Conservation (phyloP, 2,888 invertebrate species). For the Marronus borbonicus region DNA sequence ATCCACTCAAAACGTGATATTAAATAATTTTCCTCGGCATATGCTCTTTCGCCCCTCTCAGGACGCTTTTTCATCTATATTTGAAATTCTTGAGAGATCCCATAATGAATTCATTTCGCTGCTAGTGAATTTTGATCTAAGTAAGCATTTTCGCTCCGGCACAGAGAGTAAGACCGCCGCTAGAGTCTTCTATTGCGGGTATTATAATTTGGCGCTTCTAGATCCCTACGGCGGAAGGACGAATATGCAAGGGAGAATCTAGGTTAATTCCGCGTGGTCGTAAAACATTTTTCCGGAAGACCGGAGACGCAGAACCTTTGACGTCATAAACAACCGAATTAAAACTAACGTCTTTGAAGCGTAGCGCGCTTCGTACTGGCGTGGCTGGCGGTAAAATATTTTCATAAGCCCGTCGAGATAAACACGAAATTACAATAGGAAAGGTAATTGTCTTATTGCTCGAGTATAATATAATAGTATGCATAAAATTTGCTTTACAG, state of each 20-base stretch:
- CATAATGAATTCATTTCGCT: too few relatives aligned
- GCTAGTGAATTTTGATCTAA: too few relatives aligned
- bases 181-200: conserved; percentile 7
- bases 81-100: too few relatives aligned
- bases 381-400: not conserved
- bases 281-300: conserved; percentile 47
- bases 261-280: conserved; percentile 44
- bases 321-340: conserved; percentile 46
- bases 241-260: conserved; percentile 35
- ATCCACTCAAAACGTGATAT: too few relatives aligned
- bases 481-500: too few relatives aligned
- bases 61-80: too few relatives aligned
- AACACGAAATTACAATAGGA: too few relatives aligned
- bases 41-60: too few relatives aligned
- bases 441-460: too few relatives aligned
- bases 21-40: too few relatives aligned
- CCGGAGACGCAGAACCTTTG: conserved; percentile 17
- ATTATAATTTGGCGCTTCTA: conserved; percentile 11
- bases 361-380: not conserved
- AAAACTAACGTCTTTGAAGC: conserved; percentile 41
- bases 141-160: too few relatives aligned
- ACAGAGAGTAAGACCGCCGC: not conserved
- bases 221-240: not conserved
- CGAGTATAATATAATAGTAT: too few relatives aligned
- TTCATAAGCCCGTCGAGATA: not conserved